Conservation (phyloP, 2,797 vertebrate genomes). For the Hoplostethus atlanticus region DNA sequence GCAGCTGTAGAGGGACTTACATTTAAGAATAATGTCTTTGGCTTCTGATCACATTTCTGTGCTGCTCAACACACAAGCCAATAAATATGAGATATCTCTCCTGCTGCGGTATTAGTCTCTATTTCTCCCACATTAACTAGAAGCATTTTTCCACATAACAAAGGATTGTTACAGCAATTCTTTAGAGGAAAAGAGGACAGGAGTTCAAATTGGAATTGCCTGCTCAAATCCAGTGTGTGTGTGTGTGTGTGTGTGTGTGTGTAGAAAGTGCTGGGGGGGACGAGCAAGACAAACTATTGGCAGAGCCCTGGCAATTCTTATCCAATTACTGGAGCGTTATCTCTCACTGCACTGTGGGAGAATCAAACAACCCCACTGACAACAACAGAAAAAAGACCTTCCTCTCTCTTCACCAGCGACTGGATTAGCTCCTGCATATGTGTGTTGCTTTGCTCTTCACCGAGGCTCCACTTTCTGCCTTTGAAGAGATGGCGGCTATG, state of each 20-base stretch:
- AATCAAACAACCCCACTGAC: constrained; percentile 57
- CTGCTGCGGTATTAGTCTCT: constrained; percentile 42
- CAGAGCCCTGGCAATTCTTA: constrained; percentile 77
- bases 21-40: neutral
- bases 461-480: constrained; percentile 41
- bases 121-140: constrained; percentile 64
- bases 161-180: constrained; percentile 53
- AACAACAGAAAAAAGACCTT: constrained; percentile 57
- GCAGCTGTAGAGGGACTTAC: neutral
- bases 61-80: constrained; percentile 48
- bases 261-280: constrained; percentile 57
- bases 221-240: constrained; percentile 56
- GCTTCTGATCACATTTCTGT: neutral
- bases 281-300: constrained; percentile 70
- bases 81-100: constrained; percentile 15
- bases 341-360: constrained; percentile 73
- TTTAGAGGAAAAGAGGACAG: constrained; percentile 56
- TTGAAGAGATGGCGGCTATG: constrained; percentile 17
- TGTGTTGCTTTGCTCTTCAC: constrained; percentile 51
- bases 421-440: constrained; percentile 60
- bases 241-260: constrained; percentile 30
- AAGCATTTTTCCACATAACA: constrained; percentile 38
- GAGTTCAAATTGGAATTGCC: constrained; percentile 73
- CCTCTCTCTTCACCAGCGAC: constrained; percentile 52
- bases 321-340: constrained; percentile 83